A percentile compares a stretch with the other conserved stretches of the same genome.
Conservation (phyloP, 2,888 invertebrate genomes). For the Apoda limacodes region DNA sequence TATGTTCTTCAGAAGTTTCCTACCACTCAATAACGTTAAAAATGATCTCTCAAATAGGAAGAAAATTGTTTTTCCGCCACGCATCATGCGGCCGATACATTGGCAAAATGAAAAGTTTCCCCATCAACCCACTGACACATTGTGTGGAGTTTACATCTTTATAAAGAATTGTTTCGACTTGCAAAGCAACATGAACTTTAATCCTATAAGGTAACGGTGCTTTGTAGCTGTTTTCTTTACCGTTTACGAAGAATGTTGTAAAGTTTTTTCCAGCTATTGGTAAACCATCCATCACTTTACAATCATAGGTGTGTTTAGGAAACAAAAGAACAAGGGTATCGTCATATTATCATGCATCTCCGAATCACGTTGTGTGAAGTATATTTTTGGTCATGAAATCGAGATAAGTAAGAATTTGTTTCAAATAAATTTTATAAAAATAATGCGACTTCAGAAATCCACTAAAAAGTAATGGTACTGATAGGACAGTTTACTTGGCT, state of each 20-base stretch:
- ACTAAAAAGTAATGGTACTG: too few relatives aligned
- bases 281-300: slow-evolving; percentile 55
- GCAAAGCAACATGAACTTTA: slow-evolving; percentile 47
- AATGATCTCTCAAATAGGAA: slow-evolving; percentile 52
- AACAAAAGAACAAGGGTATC: too few relatives aligned
- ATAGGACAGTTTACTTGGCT: too few relatives aligned
- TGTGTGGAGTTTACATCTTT: slow-evolving; percentile 64
- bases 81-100: slow-evolving; percentile 41
- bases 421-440: too few relatives aligned
- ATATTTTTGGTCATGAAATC: too few relatives aligned
- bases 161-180: slow-evolving; percentile 47
- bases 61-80: slow-evolving; percentile 57
- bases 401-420: too few relatives aligned
- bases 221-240: slow-evolving; percentile 31
- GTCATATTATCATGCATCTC: too few relatives aligned
- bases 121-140: slow-evolving; percentile 61
- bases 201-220: slow-evolving; percentile 25
- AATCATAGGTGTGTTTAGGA: slow-evolving; percentile 31
- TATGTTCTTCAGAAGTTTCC: slow-evolving; percentile 32
- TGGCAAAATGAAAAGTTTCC: slow-evolving; percentile 63
- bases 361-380: too few relatives aligned
- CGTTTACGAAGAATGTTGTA: slow-evolving; percentile 39
- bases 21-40: slow-evolving; percentile 56
- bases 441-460: too few relatives aligned
- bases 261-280: slow-evolving; percentile 47